Evolutionary conservation across 1,140 invertebrate genomes (phyloP), one percentile per base, ranked within the genome.

Genomic region (Trichogramma pretiosum): DNA sequence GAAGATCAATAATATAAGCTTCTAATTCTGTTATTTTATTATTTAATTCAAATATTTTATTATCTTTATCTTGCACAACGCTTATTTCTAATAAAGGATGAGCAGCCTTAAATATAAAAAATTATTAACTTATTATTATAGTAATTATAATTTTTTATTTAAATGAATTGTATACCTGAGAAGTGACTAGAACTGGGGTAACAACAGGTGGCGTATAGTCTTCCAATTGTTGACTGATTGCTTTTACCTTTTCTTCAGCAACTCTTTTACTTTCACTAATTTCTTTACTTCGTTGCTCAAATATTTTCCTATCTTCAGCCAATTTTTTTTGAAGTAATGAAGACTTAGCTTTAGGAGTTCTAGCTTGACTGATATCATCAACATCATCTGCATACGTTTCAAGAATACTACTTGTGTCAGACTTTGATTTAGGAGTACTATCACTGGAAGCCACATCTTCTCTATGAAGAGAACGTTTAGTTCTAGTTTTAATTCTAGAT

Each of bases 1-100:
- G 79, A 43, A 85, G 70, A 67, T 84, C 82, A 26, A 84, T 58
- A 38, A 85, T 74, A 51, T 70, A 75, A 9, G 74, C 77, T 61
- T 87, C 81, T 52, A 85, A 62, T 62, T 80, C 77, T 51, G 73
- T 64, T 46, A 82, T 74, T 63, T 75, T 79, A 16, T 56, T 55
- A 62, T 66, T 71, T n/a, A 75, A 55, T 45, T 75, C 71, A 2
- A 57, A 47, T 30, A 77, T 70, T 56, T 64, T 69, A 37, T 64
- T 71, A 34, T 77, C 74, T 48, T 75, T 78, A 39, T 62, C 70
- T 42, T 68, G 65, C 46, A 68, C 55, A 48, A 53, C 46, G 19
- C 18, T 53, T 28, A 57, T 36, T 45, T 65, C 58, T 18, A 57
- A 32, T 23, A 55, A 8, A 14, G 60, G 52, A 36, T 59, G 34